Evolutionary conservation across 2,888 invertebrate species (phyloP).

Genomic region (Dromius quadrimaculatus): DNA sequence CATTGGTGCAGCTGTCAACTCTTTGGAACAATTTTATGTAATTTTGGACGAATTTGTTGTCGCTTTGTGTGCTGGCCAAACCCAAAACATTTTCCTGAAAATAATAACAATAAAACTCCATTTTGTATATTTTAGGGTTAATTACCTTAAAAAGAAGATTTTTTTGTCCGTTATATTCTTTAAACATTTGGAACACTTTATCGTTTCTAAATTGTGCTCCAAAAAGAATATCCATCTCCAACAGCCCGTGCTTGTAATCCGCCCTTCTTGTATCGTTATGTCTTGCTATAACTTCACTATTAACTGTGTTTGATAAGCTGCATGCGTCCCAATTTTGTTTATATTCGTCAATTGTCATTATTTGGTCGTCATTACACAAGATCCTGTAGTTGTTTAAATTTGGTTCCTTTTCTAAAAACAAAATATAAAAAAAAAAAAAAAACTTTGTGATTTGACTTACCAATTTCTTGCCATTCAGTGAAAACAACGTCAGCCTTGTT

Average conservation of each 20-base stretch:
- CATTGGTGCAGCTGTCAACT: conserved; percentile 63
- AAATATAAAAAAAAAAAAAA: neutral
- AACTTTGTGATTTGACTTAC: conserved; percentile 1
- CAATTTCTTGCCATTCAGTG: conserved; percentile 26
- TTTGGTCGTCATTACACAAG: conserved; percentile 73
- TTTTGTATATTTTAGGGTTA: neutral
- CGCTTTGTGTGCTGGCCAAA: conserved; percentile 65
- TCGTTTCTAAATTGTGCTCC: conserved; percentile 63
- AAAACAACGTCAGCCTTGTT: conserved; percentile 72
- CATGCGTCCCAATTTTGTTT: conserved; percentile 67
- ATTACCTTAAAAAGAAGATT: conserved; percentile 73
- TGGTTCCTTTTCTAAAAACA: conserved; percentile 8
- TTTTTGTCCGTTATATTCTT: conserved; percentile 68
- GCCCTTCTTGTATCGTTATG: conserved; percentile 60
- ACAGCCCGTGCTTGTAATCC: conserved; percentile 59
- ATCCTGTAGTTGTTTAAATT: conserved; percentile 66
- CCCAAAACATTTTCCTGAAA: conserved; percentile 71
- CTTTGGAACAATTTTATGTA: conserved; percentile 71
- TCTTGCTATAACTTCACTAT: conserved; percentile 72
- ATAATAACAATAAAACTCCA: conserved; percentile 30
- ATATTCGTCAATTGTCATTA: conserved; percentile 67
- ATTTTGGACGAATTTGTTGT: conserved; percentile 68
- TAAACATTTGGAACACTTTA: conserved; percentile 71
- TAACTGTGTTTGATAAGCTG: conserved; percentile 71
- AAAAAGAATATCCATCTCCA: conserved; percentile 60